A percentile compares a stretch with the other conserved stretches of the same genome.
Conservation (phyloP, 2,888 invertebrate species). For the Conchocele bisecta region DNA sequence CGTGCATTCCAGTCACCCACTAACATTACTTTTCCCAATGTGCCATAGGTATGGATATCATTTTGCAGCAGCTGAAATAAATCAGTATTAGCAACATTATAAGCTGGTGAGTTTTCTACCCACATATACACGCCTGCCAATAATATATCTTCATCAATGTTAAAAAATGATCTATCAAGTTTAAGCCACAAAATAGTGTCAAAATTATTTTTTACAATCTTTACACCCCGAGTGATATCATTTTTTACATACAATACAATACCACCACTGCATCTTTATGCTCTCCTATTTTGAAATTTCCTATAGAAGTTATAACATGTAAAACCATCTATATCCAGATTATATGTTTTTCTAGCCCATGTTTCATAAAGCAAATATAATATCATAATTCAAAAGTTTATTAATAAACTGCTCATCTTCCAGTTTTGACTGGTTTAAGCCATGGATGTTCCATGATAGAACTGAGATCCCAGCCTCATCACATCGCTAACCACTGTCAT, state of each 20-base stretch:
- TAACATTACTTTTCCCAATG: not conserved
- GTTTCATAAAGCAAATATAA: constrained; percentile 22
- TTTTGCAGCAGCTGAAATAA: constrained; percentile 8
- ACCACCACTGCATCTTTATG: constrained; percentile 2
- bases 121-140: constrained; percentile 14
- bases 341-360: constrained; percentile 2
- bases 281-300: constrained; percentile 25
- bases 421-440: not conserved
- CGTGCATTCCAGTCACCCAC: constrained; percentile 10
- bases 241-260: constrained; percentile 6
- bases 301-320: constrained; percentile 1
- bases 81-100: constrained; percentile 11
- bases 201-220: constrained; percentile 9
- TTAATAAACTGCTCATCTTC: constrained; percentile 2
- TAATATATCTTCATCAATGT: constrained; percentile 2
- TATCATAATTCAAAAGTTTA: not conserved
- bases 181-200: constrained; percentile 19
- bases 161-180: constrained; percentile 16
- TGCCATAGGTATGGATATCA: constrained; percentile 13
- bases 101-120: constrained; percentile 22
- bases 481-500: not conserved
- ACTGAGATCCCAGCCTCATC: constrained; percentile 9
- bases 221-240: not conserved
- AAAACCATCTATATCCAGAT: not conserved
- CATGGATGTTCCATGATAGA: not conserved